Evolutionary conservation across 2,888 invertebrate genomes (phyloP), one percentile per base, ranked within the genome.

Genomic region (Thymelicus sylvestris): DNA sequence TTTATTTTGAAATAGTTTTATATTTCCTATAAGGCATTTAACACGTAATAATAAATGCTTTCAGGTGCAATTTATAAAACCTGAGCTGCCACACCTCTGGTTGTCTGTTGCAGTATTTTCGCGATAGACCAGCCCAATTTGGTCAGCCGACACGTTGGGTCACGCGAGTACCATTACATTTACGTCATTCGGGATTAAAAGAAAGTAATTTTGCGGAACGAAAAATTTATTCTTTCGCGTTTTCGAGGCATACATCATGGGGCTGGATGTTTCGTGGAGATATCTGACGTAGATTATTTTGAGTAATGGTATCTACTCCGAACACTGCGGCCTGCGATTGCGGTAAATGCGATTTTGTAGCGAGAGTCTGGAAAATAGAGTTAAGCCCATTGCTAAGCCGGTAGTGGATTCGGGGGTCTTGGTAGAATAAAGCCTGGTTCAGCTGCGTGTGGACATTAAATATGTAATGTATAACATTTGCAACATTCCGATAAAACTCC

Each of bases 261-360:
- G 66, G 70, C 60, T 31, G 80, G 78, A 76, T 78, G 84, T 80
- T 84, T 84, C 77, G 79, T 79, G 74, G 75, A 86, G 93, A 92
- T 92, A 92, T 91, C 88, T 86, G 84, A 83, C 84, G 80, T 86
- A 92, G 93, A 93, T 93, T 87, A 92, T 91, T 92, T 91, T 92
- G 92, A 93, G 83, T 91, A 91, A 93, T 90, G 86, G 86, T 86
- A 66, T 38, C 71, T 62, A 78, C 75, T 65, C 39, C 50, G 65
- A 48, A 61, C 15, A 7, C 31, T 52, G 67, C 68, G 68, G 63
- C 63, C 47, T 57, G 68, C 68, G 68, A 55, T 24, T 63, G 68
- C 68, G 68, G 60, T 55, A 7, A 24, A 52, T 19, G 31, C 67
- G 61, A 55, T 39, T 47, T 57, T n/a, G n/a, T n/a, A 31, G 6